Evolutionary conservation across 2,888 invertebrate species (phyloP).

Genomic region (Melipona beecheii): DNA sequence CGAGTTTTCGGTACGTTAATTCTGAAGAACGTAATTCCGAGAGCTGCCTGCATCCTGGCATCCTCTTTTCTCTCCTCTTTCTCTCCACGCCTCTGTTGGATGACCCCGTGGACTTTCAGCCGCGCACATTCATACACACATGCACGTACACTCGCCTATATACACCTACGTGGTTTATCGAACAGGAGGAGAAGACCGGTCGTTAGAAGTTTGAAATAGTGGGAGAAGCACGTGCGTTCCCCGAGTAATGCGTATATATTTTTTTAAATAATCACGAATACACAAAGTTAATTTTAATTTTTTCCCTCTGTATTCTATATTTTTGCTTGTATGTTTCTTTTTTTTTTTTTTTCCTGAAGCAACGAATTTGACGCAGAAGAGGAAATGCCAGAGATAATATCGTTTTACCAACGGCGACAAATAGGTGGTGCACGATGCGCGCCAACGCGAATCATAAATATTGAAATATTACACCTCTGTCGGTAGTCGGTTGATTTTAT

Average conservation of each 20-base stretch:
- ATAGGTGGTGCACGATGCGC: background rate
- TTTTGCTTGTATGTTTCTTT: background rate
- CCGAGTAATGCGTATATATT: slow-evolving; percentile 5
- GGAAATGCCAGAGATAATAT: background rate
- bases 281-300: no score
- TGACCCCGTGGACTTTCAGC: slow-evolving; percentile 71
- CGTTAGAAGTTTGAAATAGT: slow-evolving; percentile 68
- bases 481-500: slow-evolving; percentile 11
- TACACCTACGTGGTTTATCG: slow-evolving; percentile 61
- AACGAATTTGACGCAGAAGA: background rate
- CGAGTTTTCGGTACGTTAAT: slow-evolving; percentile 74
- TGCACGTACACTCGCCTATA: slow-evolving; percentile 19
- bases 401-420: background rate
- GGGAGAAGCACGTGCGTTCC: slow-evolving; percentile 54
- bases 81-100: slow-evolving; percentile 40
- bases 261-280: background rate
- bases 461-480: background rate
- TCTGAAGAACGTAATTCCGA: slow-evolving; percentile 68
- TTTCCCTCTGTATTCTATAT: background rate
- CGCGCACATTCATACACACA: slow-evolving; percentile 24
- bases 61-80: slow-evolving; percentile 37
- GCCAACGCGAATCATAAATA: slow-evolving; percentile 4
- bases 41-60: slow-evolving; percentile 57
- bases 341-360: background rate
- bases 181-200: slow-evolving; percentile 65